These are phyloP conservation scores for Callospermophilus lateralis DNA, from an alignment of 2,113 vertebrate species.

Conservation along the genomic window DNA sequence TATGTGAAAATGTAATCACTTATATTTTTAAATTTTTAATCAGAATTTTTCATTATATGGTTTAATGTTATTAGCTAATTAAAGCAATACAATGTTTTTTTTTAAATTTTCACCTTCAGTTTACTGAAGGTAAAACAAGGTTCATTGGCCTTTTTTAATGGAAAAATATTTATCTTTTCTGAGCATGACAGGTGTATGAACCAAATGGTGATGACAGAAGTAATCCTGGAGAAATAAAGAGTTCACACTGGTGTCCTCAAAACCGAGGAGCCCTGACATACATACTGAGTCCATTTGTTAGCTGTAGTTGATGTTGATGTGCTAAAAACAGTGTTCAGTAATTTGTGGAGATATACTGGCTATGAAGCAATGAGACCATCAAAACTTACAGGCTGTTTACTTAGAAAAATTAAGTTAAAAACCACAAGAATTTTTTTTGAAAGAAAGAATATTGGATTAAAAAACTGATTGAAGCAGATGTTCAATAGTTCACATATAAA, in stretches of 20 bases:
- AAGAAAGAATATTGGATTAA: conserved; percentile 45
- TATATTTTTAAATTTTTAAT: conserved; percentile 51
- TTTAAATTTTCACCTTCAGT: background rate
- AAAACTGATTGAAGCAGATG: conserved; percentile 58
- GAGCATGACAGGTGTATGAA: background rate
- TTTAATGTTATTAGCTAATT: conserved; percentile 16
- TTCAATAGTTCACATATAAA: background rate
- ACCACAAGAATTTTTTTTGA: conserved; percentile 40
- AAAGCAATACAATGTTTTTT: background rate
- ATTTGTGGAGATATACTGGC: background rate
- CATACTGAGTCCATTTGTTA: background rate
- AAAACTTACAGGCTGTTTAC: background rate
- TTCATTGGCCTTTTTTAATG: background rate
- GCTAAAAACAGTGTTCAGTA: background rate
- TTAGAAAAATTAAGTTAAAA: conserved; percentile 51
- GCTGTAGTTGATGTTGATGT: background rate
- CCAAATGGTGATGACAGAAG: background rate
- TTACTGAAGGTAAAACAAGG: background rate
- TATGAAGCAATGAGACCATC: background rate
- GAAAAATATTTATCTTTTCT: background rate
- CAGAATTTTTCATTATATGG: background rate
- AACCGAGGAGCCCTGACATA: too few relatives aligned
- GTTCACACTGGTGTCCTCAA: background rate
- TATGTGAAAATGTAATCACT: background rate
- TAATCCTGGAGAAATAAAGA: background rate